Evolutionary conservation across 2,797 vertebrate genomes (phyloP), one percentile per base, ranked within the genome.

Genomic region (Anolis apletophallus): DNA sequence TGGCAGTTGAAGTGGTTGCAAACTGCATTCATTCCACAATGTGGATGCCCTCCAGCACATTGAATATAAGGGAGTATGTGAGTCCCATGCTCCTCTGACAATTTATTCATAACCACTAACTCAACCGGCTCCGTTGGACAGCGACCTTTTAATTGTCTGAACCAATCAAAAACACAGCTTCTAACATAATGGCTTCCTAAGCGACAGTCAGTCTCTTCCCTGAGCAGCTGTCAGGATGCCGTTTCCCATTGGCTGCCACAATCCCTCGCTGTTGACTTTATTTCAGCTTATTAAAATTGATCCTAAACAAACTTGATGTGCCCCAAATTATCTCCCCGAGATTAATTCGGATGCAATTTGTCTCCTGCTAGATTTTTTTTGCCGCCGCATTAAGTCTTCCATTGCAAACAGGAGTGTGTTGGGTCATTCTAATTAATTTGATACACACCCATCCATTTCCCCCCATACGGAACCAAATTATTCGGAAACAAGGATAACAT

Each of bases 241-340:
- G 82, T 87, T 93, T 93, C 92, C 89, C 85, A 84, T 77, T 88
- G 91, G 92, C 90, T 94, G 92, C 90, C 92, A 88, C 74, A 83
- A 93, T 94, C 90, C 89, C 89, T 90, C 71, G 13, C 57, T 40
- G 88, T 91, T 81, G 90, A 85, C 93, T 94, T 93, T 93, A 95
- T 94, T 95, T 94, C 91, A 93, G 93, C 95, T 94, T 93, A 91
- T 95, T 96, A 94, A 95, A 95, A 96, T 90, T 89, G 94, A 96
- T 94, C 91, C 94, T 95, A 94, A 95, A 94, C 92, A 94, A 94
- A 96, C 93, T 89, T 93, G 95, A 96, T 95, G 94, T 93, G 90
- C 64, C 72, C 90, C 82, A 68, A 95, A 94, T 94, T 93, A 95
- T 95, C 94, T 94, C 85, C 71, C 89, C 88, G 26, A 88, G 95